Base-by-base conservation (phyloP, 1,140 invertebrate genomes). In the Theocolax elegans region DNA sequence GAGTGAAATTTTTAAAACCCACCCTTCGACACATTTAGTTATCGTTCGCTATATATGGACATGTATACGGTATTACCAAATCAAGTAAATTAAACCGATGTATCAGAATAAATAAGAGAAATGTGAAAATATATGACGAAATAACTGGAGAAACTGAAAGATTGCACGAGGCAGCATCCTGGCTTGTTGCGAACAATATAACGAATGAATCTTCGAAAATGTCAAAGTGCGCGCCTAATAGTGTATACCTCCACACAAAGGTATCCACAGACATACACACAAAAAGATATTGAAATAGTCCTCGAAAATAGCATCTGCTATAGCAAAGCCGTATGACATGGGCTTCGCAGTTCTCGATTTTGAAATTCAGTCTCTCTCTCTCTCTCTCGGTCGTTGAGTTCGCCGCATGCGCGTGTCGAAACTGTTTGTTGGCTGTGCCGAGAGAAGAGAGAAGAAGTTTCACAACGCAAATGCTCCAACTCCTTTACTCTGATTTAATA, bases 201-300 rank as follows among this genome's bases (percentile, higher is more conserved):
- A n/a, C n/a, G n/a, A n/a, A n/a, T n/a, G n/a, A n/a, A n/a, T n/a
- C n/a, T n/a, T n/a, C n/a, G n/a, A n/a, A 9, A 48, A 40, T 80
- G 76, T 65, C 86, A 75, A 31, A 85, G 80, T 82, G 87, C 76
- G 8, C 79, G 78, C 72, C 27, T 58, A 71, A 67, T 72, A 58
- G 35, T 8, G n/a, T 21, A 65, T 1, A 1, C 17, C 7, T n/a
- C n/a, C 17, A 40, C 31, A 38, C 4, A 9, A 21, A 3, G 6
- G 15, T 23, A 6, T 13, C 13, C 31, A n/a, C 29, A 9, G 29
- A 1, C 21, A 3, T 1, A 40, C 23, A 1, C 1, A 35, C 3
- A n/a, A n/a, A n/a, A n/a, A n/a, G n/a, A 38, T 19, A 40, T 49
- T 6, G 67, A 31, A 38, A 53, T 15, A 31, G 44, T 31, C n/a